These are phyloP conservation scores for Siphonodentalium dalli DNA, from an alignment of 2,888 invertebrate genomes.

Conservation along the genomic window DNA sequence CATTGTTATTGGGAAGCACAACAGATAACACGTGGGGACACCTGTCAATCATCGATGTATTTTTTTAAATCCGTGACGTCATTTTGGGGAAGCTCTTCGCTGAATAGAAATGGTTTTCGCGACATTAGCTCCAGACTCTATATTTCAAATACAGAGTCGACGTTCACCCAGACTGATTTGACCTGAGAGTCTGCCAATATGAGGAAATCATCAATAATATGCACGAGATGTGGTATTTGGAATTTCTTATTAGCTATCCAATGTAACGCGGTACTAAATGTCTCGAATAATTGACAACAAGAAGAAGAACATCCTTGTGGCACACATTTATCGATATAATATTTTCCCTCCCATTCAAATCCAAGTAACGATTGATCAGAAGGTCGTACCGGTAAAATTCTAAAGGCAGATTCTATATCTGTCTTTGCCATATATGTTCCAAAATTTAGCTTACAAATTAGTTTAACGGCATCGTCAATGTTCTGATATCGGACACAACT, in stretches of 20 bases:
- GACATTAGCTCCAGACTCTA: too few relatives aligned
- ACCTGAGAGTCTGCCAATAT: not conserved
- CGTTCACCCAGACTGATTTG: too few relatives aligned
- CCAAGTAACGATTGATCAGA: slow-evolving; percentile 10
- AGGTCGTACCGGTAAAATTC: slow-evolving; percentile 5
- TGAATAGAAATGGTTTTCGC: too few relatives aligned
- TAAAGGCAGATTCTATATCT: slow-evolving; percentile 9
- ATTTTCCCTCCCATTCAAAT: too few relatives aligned
- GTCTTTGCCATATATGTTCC: not conserved
- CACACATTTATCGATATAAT: too few relatives aligned
- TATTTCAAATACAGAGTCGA: too few relatives aligned
- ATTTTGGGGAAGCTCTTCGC: too few relatives aligned
- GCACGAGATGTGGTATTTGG: slow-evolving; percentile 1
- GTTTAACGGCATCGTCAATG: slow-evolving; percentile 3
- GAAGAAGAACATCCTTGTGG: not conserved
- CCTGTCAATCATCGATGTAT: too few relatives aligned
- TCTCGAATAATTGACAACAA: slow-evolving; percentile 9
- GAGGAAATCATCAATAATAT: slow-evolving; percentile 2
- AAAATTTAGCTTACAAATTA: not conserved
- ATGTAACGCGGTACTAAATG: slow-evolving; percentile 5
- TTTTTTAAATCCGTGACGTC: too few relatives aligned
- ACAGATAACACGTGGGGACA: too few relatives aligned
- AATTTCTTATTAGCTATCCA: slow-evolving; percentile 9
- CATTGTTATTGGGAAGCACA: too few relatives aligned
- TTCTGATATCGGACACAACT: slow-evolving; percentile 2